Evolutionary conservation across 2,113 vertebrate species (phyloP), one percentile per base, ranked within the genome.

Genomic region (Symphodus melops): DNA sequence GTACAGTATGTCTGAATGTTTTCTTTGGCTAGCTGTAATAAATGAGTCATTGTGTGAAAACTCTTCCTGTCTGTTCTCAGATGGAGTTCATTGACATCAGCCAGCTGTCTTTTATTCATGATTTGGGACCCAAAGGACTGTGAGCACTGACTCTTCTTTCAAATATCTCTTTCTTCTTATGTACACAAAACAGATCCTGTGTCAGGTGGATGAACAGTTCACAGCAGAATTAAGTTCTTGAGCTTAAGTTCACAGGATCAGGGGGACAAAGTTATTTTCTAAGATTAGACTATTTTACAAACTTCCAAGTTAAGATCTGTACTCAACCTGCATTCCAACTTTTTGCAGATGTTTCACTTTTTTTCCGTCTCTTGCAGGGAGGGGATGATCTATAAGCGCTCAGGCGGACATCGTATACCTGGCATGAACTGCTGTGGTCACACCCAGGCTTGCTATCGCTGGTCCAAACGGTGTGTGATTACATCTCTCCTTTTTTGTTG

Each of bases 101-200:
- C 89, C 97, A 99, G 91, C 82, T 99, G 87, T 99, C 98, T 0
- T 99, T 99, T 88, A 96, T 99, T 91, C 96, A 95, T 0, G 97
- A 99, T 71, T 89, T 99, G 91, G 98, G 98, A 89, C 98, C 98
- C 0, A 99, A 99, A 93, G 98, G 98, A 95, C 95, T 99, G 98
- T 99, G 90, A 97, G 98, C 17, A 93, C 41, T 75, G 39, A 51
- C 46, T 72, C 44, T 21, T 75, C 51, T 17, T 70, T 17, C 23
- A 2, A 44, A 9, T 39, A 1, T 59, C 1, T 8, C 37, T 48
- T 17, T 28, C 33, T 28, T 20, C 10, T 21, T 25, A 59, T 42
- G 44, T 58, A 14, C 51, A 39, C 21, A 14, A 57, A 56, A 44
- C 19, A 28, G 5, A 46, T 59, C 12, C 8, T 23, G 23, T 55